Evolutionary conservation across 2,797 vertebrate genomes (phyloP).

Genomic region (Sternotherus odoratus): DNA sequence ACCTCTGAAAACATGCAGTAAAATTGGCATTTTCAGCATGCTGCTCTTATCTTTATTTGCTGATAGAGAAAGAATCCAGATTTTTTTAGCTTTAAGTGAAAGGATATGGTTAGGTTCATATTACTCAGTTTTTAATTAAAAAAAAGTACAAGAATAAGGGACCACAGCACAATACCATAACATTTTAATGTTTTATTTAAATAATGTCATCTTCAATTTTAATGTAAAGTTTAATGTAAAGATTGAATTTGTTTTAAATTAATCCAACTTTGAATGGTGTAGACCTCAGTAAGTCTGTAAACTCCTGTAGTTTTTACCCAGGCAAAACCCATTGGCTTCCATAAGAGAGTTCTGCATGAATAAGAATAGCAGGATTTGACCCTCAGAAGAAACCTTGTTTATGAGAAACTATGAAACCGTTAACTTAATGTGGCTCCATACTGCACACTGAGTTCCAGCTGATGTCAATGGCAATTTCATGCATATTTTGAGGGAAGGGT

Average conservation of each 20-base stretch:
- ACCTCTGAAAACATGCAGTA: conserved; percentile 77
- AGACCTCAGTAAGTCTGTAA: not conserved
- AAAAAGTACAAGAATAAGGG: conserved; percentile 12
- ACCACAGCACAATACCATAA: not conserved
- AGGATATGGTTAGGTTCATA: conserved; percentile 67
- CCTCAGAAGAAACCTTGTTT: not conserved
- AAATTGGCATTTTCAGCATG: conserved; percentile 81
- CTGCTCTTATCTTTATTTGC: conserved; percentile 86
- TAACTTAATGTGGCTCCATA: not conserved
- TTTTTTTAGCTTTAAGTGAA: conserved; percentile 74
- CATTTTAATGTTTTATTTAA: conserved; percentile 14
- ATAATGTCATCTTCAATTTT: conserved; percentile 21
- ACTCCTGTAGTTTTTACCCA: not conserved
- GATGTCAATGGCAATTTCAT: not conserved
- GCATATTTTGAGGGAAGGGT: not conserved
- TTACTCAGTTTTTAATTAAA: conserved; percentile 66
- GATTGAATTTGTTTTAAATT: not conserved
- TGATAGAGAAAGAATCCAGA: conserved; percentile 84
- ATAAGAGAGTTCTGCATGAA: rapidly evolving
- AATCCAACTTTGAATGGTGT: not conserved
- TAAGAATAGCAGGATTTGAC: not conserved
- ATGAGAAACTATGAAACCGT: not conserved
- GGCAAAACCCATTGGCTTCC: not conserved
- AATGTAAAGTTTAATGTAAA: not conserved
- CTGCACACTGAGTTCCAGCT: not conserved